Evolutionary conservation across 2,113 vertebrate species (phyloP).

Genomic region (Cyanoramphus novaezelandiae): DNA sequence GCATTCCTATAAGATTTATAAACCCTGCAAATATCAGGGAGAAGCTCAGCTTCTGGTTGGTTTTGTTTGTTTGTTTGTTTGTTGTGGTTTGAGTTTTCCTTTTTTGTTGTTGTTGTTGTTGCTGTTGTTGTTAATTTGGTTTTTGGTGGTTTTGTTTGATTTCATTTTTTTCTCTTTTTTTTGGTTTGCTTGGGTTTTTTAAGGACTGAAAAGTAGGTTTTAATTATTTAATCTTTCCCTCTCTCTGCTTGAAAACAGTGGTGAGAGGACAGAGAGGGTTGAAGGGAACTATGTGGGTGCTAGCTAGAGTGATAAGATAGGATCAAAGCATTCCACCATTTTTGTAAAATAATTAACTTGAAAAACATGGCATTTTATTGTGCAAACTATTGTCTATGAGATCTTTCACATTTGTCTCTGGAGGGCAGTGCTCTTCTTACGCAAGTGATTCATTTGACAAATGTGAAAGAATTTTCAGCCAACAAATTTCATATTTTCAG

Average conservation of each 20-base stretch:
- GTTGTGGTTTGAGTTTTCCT: not conserved
- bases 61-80: not conserved
- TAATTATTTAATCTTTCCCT: not conserved
- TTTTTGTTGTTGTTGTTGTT: not conserved
- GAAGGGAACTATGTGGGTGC: not conserved
- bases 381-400: not conserved
- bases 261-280: not conserved
- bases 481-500: conserved; percentile 30
- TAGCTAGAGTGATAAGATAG: not conserved
- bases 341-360: not conserved
- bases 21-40: not conserved
- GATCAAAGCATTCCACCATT: not conserved
- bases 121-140: not conserved
- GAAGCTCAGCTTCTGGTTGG: not conserved
- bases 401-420: conserved; percentile 12
- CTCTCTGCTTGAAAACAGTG: not conserved
- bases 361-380: conserved; percentile 3
- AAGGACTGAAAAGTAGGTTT: not conserved
- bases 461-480: conserved; percentile 39
- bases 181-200: not conserved
- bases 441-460: conserved; percentile 28
- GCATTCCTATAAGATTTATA: not conserved
- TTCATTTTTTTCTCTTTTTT: too few relatives aligned
- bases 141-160: not conserved
- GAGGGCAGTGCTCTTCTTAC: not conserved